Evolutionary conservation across 2,797 vertebrate species (phyloP), one percentile per base, ranked within the genome.

Genomic region (Champsocephalus gunnari): DNA sequence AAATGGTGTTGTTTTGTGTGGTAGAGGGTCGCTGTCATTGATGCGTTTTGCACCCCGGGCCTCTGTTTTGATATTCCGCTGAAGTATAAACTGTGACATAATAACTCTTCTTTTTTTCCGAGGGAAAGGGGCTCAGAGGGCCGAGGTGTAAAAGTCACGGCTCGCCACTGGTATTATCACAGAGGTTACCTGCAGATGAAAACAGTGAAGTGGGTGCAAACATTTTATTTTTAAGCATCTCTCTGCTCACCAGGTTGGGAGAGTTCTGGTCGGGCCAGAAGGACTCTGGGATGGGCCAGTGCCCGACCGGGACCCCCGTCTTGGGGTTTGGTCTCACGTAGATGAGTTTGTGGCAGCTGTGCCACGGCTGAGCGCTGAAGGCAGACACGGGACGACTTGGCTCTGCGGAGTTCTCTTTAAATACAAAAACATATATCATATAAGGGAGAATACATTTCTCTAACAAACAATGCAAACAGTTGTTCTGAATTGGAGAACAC

Each of bases 261-360:
- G 96, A 98, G 91, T 99, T 99, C 94, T 99, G 98, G 94, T 99
- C 98, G 54, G 98, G 98, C 98, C 98, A 99, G 91, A 99, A 99
- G 79, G 98, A 97, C 88, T 99, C 98, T 51, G 98, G 98, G 80
- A 99, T 97, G 82, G 98, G 98, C 98, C 98, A 99, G 12, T 99
- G 98, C 60, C 98, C 98, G 69, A 99, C 96, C 76, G 98, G 97
- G 88, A 99, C 96, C 2, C 98, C 98, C 0, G 97, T 98, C 94
- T 99, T 99, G 66, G 97, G 97, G 90, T 99, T 99, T 6, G 98
- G 97, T 41, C 98, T 94, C 53, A 99, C 97, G 12, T 99, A 99
- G 93, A 99, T 99, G 85, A 99, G 97, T 80, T 99, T 99, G 94
- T 99, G 98, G 93, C 98, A 99, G 76, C 96, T 99, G 93, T 99